Evolutionary conservation across 1,140 invertebrate genomes (phyloP), one percentile per base, ranked within the genome.

Genomic region (Drosophila lini): DNA sequence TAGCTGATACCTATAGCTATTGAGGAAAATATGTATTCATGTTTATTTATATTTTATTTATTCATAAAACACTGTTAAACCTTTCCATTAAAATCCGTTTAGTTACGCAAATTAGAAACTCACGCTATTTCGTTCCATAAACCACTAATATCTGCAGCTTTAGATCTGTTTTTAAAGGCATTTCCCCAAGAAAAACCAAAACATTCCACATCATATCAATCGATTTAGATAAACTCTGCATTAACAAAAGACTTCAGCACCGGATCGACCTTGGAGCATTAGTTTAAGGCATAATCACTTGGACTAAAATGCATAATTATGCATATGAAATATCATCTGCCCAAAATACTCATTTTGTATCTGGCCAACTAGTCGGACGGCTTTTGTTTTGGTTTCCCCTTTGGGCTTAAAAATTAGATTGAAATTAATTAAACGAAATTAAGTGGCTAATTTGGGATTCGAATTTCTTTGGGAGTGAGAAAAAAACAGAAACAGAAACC

Each of bases 391-490:
- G 38, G 10, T 41, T 68, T 60, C 22, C 41, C 63, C 28, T 34
- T 48, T 16, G 58, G 60, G 36, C 10, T 69, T 45, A 53, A 60
- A 81, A 85, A 86, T 81, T 81, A 61, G 81, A 81, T 71, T 76
- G 67, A 83, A 83, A 86, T 86, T 88, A 88, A 86, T 86, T 86
- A 77, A 70, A 80, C 60, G 61, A 78, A 86, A 88, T 83, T 83
- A 74, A 88, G 71, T 68, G 44, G 55, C 65, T 86, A 73, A 79
- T 86, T 85, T 74, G 47, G 52, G 36, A 60, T 68, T 81, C 58
- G 60, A 88, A 71, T 76, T 86, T 82, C 63, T 73, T 70, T 58
- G 40, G 41, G 16, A 42, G 15, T 50, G 50, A 22, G 32, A 22
- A 50, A 53, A 32, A 58, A 31, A 5, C 25, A 28, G 22, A 50